These are phyloP conservation scores for Centropyge bicolor DNA, from an alignment of 2,797 vertebrate species.

Conservation along the genomic window DNA sequence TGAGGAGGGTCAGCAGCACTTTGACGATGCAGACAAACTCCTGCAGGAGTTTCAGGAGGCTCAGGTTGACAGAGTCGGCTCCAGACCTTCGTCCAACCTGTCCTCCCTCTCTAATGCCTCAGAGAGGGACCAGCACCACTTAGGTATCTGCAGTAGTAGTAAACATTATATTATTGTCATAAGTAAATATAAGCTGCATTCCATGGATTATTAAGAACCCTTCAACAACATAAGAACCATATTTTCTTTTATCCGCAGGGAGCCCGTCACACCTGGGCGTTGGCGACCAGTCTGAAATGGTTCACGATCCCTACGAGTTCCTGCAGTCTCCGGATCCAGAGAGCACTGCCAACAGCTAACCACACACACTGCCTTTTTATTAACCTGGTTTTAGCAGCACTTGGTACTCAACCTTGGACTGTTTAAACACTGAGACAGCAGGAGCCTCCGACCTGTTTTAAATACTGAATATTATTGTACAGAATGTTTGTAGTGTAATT, in stretches of 20 bases:
- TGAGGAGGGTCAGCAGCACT: slow-evolving; percentile 91
- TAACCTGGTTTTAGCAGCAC: slow-evolving; percentile 43
- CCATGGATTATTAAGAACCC: neutral
- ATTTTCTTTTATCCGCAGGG: slow-evolving; percentile 80
- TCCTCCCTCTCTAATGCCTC: slow-evolving; percentile 97
- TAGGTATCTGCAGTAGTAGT: slow-evolving; percentile 83
- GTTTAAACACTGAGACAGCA: slow-evolving; percentile 34
- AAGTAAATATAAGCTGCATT: neutral
- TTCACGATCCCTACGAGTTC: slow-evolving; percentile 97
- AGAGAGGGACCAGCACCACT: slow-evolving; percentile 95
- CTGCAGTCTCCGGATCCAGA: slow-evolving; percentile 94
- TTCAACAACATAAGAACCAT: slow-evolving; percentile 6
- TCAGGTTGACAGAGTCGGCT: slow-evolving; percentile 93
- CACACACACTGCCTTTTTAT: slow-evolving; percentile 50
- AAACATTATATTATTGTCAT: neutral
- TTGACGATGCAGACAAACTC: slow-evolving; percentile 94
- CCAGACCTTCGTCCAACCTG: slow-evolving; percentile 95
- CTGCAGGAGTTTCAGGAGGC: slow-evolving; percentile 97
- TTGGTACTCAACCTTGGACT: slow-evolving; percentile 11
- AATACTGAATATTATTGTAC: slow-evolving; percentile 75
- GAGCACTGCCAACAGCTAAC: slow-evolving; percentile 84
- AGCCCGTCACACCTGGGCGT: slow-evolving; percentile 94
- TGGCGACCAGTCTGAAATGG: slow-evolving; percentile 93
- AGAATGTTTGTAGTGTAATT: slow-evolving; percentile 72
- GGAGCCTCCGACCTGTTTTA: slow-evolving; percentile 37